phyloP scores from a whole-genome alignment of 2,113 vertebrate genomes.

The Rousettus leschenaultii region DNA sequence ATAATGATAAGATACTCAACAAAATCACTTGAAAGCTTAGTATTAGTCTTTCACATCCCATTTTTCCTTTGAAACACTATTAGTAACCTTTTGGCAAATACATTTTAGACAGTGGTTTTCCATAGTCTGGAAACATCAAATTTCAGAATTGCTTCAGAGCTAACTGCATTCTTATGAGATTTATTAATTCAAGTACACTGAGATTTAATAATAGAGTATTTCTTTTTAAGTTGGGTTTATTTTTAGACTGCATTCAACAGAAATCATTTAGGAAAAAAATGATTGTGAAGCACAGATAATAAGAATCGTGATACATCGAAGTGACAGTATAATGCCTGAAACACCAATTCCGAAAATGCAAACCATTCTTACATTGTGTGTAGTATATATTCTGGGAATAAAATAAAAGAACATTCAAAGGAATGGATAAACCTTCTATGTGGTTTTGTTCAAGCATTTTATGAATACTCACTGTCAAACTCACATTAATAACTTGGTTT shows the following conservation, averaged over 20 bases:
- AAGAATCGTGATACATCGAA: neutral
- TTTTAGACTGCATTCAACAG: neutral
- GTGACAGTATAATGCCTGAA: neutral
- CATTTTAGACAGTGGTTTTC: neutral
- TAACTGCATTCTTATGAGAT: neutral
- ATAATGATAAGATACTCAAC: neutral
- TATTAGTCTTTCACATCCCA: neutral
- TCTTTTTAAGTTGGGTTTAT: neutral
- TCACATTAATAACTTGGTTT: neutral
- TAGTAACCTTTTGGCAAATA: neutral
- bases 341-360: neutral
- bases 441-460: neutral
- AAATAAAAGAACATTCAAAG: neutral
- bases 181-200: neutral
- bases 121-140: neutral
- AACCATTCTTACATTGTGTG: neutral
- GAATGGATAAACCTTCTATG: neutral
- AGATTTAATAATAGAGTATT: neutral
- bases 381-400: neutral
- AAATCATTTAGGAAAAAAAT: neutral
- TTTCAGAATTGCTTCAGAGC: neutral
- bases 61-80: neutral
- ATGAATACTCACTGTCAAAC: neutral
- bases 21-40: constrained; percentile 5
- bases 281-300: neutral